Percentiles rank a stretch among this genome's conserved stretches.
These are phyloP conservation scores for Drosophila hydei DNA, from an alignment of 1,140 invertebrate species.

Conservation along the genomic window DNA sequence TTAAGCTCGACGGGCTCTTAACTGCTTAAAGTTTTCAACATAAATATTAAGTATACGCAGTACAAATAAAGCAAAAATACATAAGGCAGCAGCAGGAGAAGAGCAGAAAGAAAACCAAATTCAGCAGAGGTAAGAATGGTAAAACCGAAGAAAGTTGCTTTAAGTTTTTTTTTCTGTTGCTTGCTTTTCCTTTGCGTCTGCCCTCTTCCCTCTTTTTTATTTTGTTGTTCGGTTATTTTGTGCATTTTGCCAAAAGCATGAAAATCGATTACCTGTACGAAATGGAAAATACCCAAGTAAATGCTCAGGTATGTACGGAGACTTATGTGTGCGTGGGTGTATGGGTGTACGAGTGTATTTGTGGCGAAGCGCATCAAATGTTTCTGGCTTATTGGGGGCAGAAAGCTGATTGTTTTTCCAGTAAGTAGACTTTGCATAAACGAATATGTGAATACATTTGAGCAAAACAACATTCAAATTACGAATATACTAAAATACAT, in stretches of 20 bases:
- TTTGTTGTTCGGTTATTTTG: constrained; percentile 52
- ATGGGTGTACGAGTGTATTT: background rate
- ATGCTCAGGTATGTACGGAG: background rate
- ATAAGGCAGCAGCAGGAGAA: constrained; percentile 45
- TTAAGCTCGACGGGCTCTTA: constrained; percentile 76
- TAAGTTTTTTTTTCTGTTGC: constrained; percentile 44
- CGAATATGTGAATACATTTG: constrained; percentile 68
- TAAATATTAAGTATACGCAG: constrained; percentile 78
- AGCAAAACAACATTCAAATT: constrained; percentile 47
- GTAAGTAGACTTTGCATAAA: constrained; percentile 75
- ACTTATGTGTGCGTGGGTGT: constrained; percentile 13
- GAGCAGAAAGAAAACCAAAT: constrained; percentile 46
- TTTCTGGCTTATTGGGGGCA: constrained; percentile 42
- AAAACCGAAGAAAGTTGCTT: constrained; percentile 73
- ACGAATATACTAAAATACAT: constrained; percentile 16
- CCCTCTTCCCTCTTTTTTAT: constrained; percentile 7
- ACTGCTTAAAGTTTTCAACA: constrained; percentile 81
- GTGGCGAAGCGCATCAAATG: constrained; percentile 25
- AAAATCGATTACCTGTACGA: constrained; percentile 79
- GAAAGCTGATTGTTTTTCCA: constrained; percentile 69
- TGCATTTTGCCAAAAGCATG: constrained; percentile 78
- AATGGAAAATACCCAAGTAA: constrained; percentile 68
- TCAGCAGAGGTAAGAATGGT: constrained; percentile 47
- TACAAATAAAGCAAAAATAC: constrained; percentile 44
- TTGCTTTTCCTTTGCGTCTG: constrained; percentile 7